Conservation (phyloP, 2,113 vertebrate genomes). For the Cacatua alba region DNA sequence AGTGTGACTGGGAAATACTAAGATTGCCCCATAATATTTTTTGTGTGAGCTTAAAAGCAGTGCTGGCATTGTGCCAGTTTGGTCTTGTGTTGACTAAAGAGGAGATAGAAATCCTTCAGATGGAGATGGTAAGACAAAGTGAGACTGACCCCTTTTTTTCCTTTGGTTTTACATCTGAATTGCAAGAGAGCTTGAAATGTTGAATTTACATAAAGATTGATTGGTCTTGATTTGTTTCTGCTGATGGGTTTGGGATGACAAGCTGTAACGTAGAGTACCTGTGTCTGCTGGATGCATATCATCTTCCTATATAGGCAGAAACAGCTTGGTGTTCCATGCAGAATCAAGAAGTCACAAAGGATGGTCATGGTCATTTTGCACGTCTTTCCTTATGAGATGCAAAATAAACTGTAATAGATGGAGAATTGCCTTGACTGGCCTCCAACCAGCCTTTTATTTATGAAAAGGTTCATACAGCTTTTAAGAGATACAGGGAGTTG, state of each 20-base stretch:
- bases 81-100: not conserved
- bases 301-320: not conserved
- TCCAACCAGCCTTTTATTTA: not conserved
- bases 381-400: not conserved
- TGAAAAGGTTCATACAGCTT: not conserved
- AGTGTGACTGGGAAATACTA: slow-evolving; percentile 44
- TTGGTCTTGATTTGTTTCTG: not conserved
- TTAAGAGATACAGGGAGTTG: not conserved
- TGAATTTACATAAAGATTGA: not conserved
- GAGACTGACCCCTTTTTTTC: not conserved
- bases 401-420: slow-evolving; percentile 6
- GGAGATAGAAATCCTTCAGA: not conserved
- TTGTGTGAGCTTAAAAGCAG: slow-evolving; percentile 43
- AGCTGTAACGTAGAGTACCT: not conserved
- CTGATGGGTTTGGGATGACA: not conserved
- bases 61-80: slow-evolving; percentile 8
- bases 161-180: not conserved
- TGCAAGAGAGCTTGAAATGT: not conserved
- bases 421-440: not conserved
- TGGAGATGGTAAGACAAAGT: not conserved
- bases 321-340: not conserved
- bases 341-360: not conserved
- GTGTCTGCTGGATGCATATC: not conserved
- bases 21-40: slow-evolving; percentile 47
- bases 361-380: not conserved